Conservation (phyloP, 2,113 vertebrate species). For the Anser brachyrhynchus region DNA sequence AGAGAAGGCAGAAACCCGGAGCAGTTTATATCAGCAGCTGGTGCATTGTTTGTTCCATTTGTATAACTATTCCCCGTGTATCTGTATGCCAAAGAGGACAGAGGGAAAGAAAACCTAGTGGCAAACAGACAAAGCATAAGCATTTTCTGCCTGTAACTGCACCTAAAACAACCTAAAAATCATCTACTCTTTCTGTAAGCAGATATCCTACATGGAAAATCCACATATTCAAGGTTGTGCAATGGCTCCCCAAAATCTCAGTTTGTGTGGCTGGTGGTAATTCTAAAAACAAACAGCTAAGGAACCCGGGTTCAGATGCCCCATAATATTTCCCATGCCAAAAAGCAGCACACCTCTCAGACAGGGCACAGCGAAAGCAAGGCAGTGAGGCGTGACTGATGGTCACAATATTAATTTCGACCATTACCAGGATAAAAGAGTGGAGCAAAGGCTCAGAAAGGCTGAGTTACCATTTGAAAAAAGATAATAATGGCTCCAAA, state of each 20-base stretch:
- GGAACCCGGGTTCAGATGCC: neutral
- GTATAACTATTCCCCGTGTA: neutral
- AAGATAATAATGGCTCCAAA: neutral
- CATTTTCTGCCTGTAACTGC: neutral
- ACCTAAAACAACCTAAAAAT: neutral
- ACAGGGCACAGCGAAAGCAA: neutral
- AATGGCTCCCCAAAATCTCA: neutral
- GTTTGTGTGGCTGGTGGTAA: neutral
- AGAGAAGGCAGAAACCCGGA: neutral
- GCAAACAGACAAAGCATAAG: neutral
- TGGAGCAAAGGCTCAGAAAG: neutral
- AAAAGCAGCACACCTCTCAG: accelerated
- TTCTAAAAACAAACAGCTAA: neutral
- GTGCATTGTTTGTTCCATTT: neutral
- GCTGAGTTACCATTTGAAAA: neutral
- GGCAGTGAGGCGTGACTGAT: neutral
- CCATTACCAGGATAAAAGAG: neutral
- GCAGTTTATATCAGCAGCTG: neutral
- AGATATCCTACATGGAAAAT: neutral
- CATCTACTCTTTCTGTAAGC: neutral
- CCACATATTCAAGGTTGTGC: neutral
- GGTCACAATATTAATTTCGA: neutral
- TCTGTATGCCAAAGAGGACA: neutral
- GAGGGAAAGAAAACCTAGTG: neutral
- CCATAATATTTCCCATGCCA: neutral